Percentiles rank a stretch among this genome's conserved stretches.
These are phyloP conservation scores for Sebastes glaucus DNA, from an alignment of 2,797 vertebrate genomes.

Conservation along the genomic window DNA sequence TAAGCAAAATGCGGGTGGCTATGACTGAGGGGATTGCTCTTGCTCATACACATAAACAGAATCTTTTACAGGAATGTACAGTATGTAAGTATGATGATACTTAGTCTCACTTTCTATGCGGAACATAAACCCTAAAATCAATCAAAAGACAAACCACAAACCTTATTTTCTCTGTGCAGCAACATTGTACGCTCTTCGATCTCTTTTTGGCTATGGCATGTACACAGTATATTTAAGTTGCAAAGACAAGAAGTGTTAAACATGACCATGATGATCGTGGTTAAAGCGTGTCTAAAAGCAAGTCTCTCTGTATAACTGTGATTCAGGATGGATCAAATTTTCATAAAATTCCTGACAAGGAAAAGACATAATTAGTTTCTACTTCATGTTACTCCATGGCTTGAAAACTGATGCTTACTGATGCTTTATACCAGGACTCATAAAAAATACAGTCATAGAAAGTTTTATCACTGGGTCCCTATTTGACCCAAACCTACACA, in stretches of 20 bases:
- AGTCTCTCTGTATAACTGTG: not conserved
- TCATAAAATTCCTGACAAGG: not conserved
- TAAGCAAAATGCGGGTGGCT: slow-evolving; percentile 2
- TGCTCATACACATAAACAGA: not conserved
- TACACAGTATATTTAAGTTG: not conserved
- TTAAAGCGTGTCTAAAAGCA: not conserved
- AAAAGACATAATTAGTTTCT: not conserved
- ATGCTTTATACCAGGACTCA: not conserved
- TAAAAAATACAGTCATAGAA: not conserved
- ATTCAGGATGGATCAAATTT: not conserved
- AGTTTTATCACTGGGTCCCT: not conserved
- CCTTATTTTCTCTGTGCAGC: not conserved
- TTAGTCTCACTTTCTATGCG: not conserved
- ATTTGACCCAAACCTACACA: not conserved
- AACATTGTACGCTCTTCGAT: not conserved
- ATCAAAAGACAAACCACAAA: not conserved
- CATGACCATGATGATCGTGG: not conserved
- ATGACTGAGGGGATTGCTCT: not conserved
- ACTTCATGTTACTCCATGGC: not conserved
- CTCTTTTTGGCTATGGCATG: not conserved
- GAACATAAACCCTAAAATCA: slow-evolving; percentile 1
- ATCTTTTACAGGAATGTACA: not conserved
- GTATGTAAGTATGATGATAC: not conserved
- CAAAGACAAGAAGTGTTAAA: not conserved
- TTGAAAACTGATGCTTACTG: not conserved